Conservation (phyloP, 1,140 invertebrate species). For the Scaptodrosophila lebanonensis region DNA sequence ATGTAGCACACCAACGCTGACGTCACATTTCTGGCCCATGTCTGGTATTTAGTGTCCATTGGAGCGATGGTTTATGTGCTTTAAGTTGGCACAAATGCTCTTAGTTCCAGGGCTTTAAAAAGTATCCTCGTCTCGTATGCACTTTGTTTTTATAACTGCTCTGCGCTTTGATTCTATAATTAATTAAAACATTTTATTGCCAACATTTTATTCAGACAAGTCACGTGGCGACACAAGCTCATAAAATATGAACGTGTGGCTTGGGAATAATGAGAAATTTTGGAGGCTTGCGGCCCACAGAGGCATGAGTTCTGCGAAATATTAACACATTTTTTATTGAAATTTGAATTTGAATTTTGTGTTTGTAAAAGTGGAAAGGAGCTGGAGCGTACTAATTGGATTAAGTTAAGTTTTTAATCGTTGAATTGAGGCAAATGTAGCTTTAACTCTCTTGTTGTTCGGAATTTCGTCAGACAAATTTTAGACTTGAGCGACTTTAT, state of each 20-base stretch:
- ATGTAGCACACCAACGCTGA: conserved; percentile 4
- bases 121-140: neutral
- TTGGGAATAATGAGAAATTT: no score
- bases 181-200: conserved; percentile 30
- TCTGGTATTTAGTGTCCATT: conserved; percentile 4
- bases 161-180: conserved; percentile 19
- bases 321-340: no score
- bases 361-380: no score
- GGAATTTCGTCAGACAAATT: no score
- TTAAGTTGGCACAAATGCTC: neutral
- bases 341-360: no score
- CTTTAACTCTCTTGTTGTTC: no score
- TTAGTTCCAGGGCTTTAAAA: neutral
- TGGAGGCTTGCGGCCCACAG: no score
- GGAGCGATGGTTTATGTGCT: conserved; percentile 3
- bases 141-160: conserved; percentile 30
- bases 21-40: conserved; percentile 1
- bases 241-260: conserved; percentile 4
- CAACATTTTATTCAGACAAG: conserved; percentile 37
- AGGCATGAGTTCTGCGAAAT: no score
- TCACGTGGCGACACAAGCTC: conserved; percentile 11
- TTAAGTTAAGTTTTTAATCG: no score
- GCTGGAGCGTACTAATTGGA: no score
- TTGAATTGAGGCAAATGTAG: no score
- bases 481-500: no score